Conservation (phyloP, 2,888 invertebrate genomes). For the Brachypterus glaber region DNA sequence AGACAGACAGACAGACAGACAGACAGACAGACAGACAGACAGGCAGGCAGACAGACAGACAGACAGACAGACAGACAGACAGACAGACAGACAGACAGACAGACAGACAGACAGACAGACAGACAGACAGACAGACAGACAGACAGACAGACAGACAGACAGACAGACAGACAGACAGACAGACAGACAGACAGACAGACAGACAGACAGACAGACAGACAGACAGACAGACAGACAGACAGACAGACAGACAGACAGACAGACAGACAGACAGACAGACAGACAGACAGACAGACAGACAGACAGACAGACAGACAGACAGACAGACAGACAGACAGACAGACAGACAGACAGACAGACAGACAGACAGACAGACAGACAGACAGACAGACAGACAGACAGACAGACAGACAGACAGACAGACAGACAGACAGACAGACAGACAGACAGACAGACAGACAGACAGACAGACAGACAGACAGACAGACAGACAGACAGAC, state of each 20-base stretch:
- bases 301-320: slow-evolving; percentile 2
- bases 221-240: slow-evolving; percentile 2
- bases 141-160: slow-evolving; percentile 2
- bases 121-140: slow-evolving; percentile 2
- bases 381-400: slow-evolving; percentile 2
- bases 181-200: slow-evolving; percentile 2
- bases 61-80: slow-evolving; percentile 2
- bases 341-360: slow-evolving; percentile 2
- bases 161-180: slow-evolving; percentile 2
- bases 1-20: slow-evolving; percentile 14
- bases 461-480: slow-evolving; percentile 2
- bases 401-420: slow-evolving; percentile 2
- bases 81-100: slow-evolving; percentile 2
- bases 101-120: slow-evolving; percentile 2
- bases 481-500: slow-evolving; percentile 2
- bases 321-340: slow-evolving; percentile 2
- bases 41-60: too few relatives aligned
- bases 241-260: slow-evolving; percentile 2
- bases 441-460: slow-evolving; percentile 2
- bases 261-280: slow-evolving; percentile 2
- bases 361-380: slow-evolving; percentile 2
- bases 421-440: slow-evolving; percentile 2
- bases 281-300: slow-evolving; percentile 2
- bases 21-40: slow-evolving; percentile 15
- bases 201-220: slow-evolving; percentile 2